Evolutionary conservation across 2,888 invertebrate species (phyloP).

Genomic region (Apeira syringaria): DNA sequence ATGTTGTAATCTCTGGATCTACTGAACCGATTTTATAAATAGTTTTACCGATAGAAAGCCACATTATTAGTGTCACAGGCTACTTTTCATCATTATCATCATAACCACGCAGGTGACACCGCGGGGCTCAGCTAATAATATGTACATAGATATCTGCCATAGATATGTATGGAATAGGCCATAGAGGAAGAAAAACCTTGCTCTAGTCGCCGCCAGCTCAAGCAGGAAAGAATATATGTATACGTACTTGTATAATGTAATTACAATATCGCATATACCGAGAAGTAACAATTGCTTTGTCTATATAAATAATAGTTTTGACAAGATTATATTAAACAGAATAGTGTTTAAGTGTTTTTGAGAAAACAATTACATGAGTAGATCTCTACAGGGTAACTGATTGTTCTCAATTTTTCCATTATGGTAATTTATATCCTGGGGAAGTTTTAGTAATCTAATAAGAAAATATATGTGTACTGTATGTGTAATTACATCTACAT

Average conservation of each 20-base stretch:
- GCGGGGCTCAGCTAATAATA: no score
- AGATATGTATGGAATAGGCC: no score
- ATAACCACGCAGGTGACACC: no score
- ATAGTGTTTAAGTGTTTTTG: slow-evolving; percentile 23
- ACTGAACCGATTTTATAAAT: no score
- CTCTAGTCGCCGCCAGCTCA: not conserved
- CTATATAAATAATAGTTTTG: slow-evolving; percentile 22
- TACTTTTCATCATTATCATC: no score
- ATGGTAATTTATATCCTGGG: slow-evolving; percentile 32
- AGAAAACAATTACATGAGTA: slow-evolving; percentile 27
- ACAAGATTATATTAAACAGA: slow-evolving; percentile 19
- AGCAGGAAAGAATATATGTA: slow-evolving; percentile 12
- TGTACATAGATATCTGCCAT: no score
- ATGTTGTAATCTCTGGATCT: no score
- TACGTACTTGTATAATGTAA: slow-evolving; percentile 6
- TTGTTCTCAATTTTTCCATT: slow-evolving; percentile 20
- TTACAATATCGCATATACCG: slow-evolving; percentile 8
- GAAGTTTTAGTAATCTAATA: slow-evolving; percentile 21
- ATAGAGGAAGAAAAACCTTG: no score
- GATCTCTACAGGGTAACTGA: slow-evolving; percentile 10
- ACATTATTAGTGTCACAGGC: no score
- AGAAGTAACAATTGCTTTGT: slow-evolving; percentile 15
- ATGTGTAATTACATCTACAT: no score
- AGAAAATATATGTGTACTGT: no score
- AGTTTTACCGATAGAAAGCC: no score